Evolutionary conservation across 2,113 vertebrate species (phyloP), one percentile per base, ranked within the genome.

Genomic region (Neolamprologus devosi): DNA sequence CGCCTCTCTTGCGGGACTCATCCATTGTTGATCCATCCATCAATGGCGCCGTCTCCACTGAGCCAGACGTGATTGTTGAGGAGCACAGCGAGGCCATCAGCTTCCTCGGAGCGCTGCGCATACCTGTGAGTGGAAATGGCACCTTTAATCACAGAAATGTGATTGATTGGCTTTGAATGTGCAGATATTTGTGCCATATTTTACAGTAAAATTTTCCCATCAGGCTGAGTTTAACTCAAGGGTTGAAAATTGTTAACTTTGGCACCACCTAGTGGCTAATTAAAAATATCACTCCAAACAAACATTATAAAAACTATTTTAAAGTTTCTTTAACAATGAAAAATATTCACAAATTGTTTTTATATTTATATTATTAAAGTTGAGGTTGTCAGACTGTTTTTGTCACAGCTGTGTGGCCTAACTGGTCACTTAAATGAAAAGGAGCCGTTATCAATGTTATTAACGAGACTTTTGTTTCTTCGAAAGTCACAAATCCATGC

Each of bases 101-200:
- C 92, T 99, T 99, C 94, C 49, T 96, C 0, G 97, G 95, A 6
- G 99, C 98, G 0, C 97, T 99, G n/a, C 89, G 90, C 54, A 99
- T 99, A 85, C 99, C 99, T 0, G 99, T 99, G 93, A 98, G 98
- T 93, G 14, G 19, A 65, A 70, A 82, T 53, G 28, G 4, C n/a
- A 42, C 1, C 78, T 80, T 58, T 51, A 51, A 84, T 21, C 2
- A 4, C 9, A 4, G 23, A 53, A 37, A 68, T 42, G 5, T 54
- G 45, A 45, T 68, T 33, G 8, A 16, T 30, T 75, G 53, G 19
- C 21, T 84, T 14, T 14, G 10, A 65, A 9, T n/a, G 21, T 37
- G 28, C 42, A 78, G 42, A 49, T 30, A 78, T 19, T 19, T 30
- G 70, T 13, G 45, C 26, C 45, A 1, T 78, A 30, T 30, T 78